Evolutionary conservation across 2,888 invertebrate genomes (phyloP), one percentile per base, ranked within the genome.

Genomic region (Acanthosepion pharaonis): DNA sequence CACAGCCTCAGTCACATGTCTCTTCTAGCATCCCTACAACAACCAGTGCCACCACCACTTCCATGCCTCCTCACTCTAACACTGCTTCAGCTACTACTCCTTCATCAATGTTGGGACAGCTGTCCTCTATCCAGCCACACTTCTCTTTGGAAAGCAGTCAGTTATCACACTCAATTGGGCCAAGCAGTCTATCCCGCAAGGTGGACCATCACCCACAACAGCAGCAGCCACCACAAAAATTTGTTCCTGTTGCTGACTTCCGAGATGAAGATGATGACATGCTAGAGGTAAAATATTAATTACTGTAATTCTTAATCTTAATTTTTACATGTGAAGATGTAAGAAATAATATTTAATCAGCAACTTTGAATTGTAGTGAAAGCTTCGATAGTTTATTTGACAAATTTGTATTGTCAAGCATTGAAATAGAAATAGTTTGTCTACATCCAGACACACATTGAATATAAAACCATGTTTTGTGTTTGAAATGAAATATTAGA

Each of bases 241-340:
- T 94, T 55, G 64, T 94, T 94, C 94, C 94, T 55, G 55, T 94
- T 33, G 94, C 94, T n/a, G 94, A 94, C 48, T 94, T 94, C 59
- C 53, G 94, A 42, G 94, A 94, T 94, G 94, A 94, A 94, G 94
- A 94, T 55, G 94, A 94, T 15, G 94, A 94, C 28, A 64, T 94
- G 94, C 64, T 94, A 11, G 94, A 94, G 55, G 94, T 94, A 94
- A 33, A 42, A 78, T 23, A 55, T 20, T 20, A 15, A 55, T 5
- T 20, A 15, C 5, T 20, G 18, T 20, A 55, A 20, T 20, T 55
- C 23, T 20, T 23, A 6, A 59, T 23, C 23, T 59, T 23, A 23
- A 59, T 20, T 59, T 59, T 59, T 20, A 23, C 59, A 20, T 59
- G 23, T 59, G 23, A 59, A 59, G 25, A 59, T 59, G 59, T 59